Evolutionary conservation across 2,888 invertebrate species (phyloP), one percentile per base, ranked within the genome.

Genomic region (Apeira syringaria): DNA sequence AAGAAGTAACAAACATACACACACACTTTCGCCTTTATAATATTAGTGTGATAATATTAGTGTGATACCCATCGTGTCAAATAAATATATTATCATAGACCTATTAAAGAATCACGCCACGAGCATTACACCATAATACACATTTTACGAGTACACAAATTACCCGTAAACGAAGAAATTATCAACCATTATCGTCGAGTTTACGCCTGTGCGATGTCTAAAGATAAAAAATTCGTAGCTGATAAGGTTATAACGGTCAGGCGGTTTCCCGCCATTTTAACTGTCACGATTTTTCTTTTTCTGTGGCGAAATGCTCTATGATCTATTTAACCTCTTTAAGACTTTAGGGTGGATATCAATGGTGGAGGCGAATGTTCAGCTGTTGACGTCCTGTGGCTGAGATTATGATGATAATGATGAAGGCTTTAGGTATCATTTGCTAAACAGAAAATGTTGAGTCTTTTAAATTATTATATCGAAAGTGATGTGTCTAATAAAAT

Each of bases 191-290:
- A 72, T 72, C 65, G 63, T 61, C 43, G 58, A 56, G 56, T 63
- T 65, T 56, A 68, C 74, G 70, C 74, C 72, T 71, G 61, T 61
- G 56, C 69, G 71, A 68, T 74, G 72, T 68, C 54, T 46, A 68
- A 53, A 76, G 80, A 80, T 80, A 82, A 80, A 22, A 57, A 50
- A 55, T 7, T 2, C 42, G 52, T 63, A 68, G 36, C 66, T 67
- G 81, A 85, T 85, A 83, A 35, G 77, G 68, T 53, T 53, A 55
- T 81, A 84, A 83, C 84, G 78, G 56, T 53, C 36, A 10, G 22
- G 18, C 13, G 30, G 53, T 68, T 79, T 79, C 77, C 80, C 80
- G 79, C 79, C 73, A 57, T 72, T 77, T 75, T 71, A 63, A 66
- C 66, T 71, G 80, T 77, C 75, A 75, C 68, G 64, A 56, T 65